These are phyloP conservation scores for Drosophila glabriapex DNA, from an alignment of 2,888 invertebrate species.

Conservation along the genomic window DNA sequence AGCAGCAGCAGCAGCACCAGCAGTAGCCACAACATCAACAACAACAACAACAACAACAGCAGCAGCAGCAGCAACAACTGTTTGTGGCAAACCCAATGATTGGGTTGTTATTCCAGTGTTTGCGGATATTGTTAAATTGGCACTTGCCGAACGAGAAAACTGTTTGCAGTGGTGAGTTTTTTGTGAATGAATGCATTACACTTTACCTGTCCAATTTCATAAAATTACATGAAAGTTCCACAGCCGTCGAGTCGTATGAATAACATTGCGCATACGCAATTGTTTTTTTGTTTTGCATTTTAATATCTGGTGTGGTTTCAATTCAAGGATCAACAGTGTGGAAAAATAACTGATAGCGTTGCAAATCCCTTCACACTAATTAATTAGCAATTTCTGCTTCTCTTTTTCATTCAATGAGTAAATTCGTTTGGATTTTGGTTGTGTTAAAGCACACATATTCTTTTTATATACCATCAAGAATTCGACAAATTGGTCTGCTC, in stretches of 20 bases:
- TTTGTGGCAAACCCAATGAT: slow-evolving; percentile 83
- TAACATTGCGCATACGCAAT: slow-evolving; percentile 38
- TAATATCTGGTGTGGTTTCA: slow-evolving; percentile 20
- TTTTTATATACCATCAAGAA: background rate
- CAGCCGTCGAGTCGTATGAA: slow-evolving; percentile 20
- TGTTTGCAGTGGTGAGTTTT: slow-evolving; percentile 84
- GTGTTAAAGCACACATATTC: background rate
- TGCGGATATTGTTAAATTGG: slow-evolving; percentile 86
- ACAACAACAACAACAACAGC: slow-evolving; percentile 38
- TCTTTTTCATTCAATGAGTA: background rate
- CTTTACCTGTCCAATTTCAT: slow-evolving; percentile 8
- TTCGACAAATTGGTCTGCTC: background rate
- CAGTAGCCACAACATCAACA: slow-evolving; percentile 18
- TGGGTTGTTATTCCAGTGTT: slow-evolving; percentile 86
- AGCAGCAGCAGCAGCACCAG: slow-evolving; percentile 3
- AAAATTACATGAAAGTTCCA: slow-evolving; percentile 9
- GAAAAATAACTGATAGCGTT: slow-evolving; percentile 4
- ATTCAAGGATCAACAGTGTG: slow-evolving; percentile 56
- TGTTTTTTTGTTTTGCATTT: background rate
- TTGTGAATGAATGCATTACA: background rate
- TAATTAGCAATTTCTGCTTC: background rate
- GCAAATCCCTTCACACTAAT: slow-evolving; percentile 1
- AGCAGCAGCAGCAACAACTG: slow-evolving; percentile 39
- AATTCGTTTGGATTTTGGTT: slow-evolving; percentile 10
- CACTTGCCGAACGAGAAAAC: slow-evolving; percentile 84